Base-by-base conservation (phyloP, 2,113 vertebrate species). In the Colinus virginianus region DNA sequence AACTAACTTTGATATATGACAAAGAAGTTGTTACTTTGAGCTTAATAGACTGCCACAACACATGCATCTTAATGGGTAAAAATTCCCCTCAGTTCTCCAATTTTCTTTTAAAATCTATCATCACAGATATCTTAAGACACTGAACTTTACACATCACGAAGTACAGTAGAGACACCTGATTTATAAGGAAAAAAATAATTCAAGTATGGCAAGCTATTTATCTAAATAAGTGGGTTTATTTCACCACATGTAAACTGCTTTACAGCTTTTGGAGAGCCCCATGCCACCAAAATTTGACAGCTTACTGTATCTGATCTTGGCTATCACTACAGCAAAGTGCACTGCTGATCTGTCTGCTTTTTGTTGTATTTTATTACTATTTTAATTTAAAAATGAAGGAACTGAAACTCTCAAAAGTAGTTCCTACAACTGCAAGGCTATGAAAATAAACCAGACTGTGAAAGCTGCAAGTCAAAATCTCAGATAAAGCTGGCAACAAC, bases 391-490 rank as follows among this genome's bases (percentile, higher is more conserved):
- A 94, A 84, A 19, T 34, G 42, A 90, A 83, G 42, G 9, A 75
- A 86, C 17, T 38, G 15, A 78, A 75, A 67, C 85, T 46, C 28
- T 69, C 42, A 15, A 30, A 88, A 80, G 38, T 28, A 53, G 23
- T 81, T 58, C 45, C 34, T 49, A 84, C 28, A 88, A 49, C 14
- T 74, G 34, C 42, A 74, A 78, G 28, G 28, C 25, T 43, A 82
- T 51, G 56, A 90, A 92, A 90, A 92, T 56, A 93, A 90, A 84
- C 74, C 32, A 68, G 49, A 55, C 43, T 49, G 46, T 58, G 43
- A 84, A 91, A 83, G 80, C 2, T 59, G 32, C 38, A 63, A 90
- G 49, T 38, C 43, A 45, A 87, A 84, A 69, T 23, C 7, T 84
- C 61, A 67, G 42, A 62, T 9, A 93, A 74, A 59, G 46, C 46